Percentiles rank a stretch among this genome's conserved stretches.
Evolutionary conservation across 2,113 vertebrate species (phyloP).

Genomic region (Ascaphus truei): DNA sequence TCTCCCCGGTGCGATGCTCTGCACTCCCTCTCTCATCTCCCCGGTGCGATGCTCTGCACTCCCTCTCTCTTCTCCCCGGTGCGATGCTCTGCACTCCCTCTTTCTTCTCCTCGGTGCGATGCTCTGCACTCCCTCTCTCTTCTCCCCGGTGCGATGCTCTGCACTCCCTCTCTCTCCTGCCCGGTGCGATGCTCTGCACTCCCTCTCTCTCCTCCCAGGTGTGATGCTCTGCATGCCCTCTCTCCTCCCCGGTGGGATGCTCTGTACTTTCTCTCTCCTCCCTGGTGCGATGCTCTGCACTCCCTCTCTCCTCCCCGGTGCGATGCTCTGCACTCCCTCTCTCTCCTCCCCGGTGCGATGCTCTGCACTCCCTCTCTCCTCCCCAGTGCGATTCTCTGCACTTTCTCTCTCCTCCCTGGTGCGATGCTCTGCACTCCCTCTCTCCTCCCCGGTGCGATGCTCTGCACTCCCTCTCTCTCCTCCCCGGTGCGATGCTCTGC

Average conservation of each 20-base stretch:
- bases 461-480: neutral
- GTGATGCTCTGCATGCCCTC: neutral
- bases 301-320: neutral
- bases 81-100: neutral
- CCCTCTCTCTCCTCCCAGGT: neutral
- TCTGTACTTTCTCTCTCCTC: neutral
- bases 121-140: neutral
- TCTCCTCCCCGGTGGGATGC: neutral
- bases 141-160: neutral
- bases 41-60: neutral
- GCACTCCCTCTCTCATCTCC: neutral
- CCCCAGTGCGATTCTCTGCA: neutral
- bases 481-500: too few species aligned
- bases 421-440: neutral
- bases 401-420: neutral
- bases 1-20: neutral
- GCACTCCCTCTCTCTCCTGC: neutral
- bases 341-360: neutral
- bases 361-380: neutral
- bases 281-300: neutral
- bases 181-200: neutral
- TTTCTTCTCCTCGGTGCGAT: neutral
- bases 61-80: too few species aligned
- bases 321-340: neutral
- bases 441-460: neutral